phyloP scores from a whole-genome alignment of 2,797 vertebrate species.

The Pelochelys cantorii region DNA sequence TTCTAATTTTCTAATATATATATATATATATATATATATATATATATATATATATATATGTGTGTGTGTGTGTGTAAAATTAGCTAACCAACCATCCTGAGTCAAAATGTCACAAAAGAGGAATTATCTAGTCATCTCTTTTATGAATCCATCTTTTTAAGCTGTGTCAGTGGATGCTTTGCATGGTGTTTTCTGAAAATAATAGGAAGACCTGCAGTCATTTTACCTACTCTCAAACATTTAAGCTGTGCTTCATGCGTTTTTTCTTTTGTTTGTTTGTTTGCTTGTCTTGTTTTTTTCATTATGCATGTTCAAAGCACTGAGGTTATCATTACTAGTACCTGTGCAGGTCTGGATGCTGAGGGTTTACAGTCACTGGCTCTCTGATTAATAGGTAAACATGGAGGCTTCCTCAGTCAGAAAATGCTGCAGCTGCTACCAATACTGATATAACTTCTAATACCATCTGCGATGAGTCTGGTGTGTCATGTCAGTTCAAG shows the following conservation, averaged over 20 bases:
- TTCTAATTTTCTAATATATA: neutral
- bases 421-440: conserved; percentile 53
- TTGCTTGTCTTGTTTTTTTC: neutral
- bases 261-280: neutral
- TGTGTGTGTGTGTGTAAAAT: no score
- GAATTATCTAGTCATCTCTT: neutral
- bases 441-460: neutral
- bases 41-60: no score
- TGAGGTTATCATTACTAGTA: neutral
- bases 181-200: neutral
- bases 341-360: neutral
- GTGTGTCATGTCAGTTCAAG: neutral
- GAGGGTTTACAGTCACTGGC: neutral
- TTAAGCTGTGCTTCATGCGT: neutral
- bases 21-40: no score
- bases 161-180: neutral
- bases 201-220: neutral
- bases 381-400: conserved; percentile 2
- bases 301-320: neutral
- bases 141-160: neutral
- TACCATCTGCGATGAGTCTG: neutral
- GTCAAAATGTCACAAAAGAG: neutral
- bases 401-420: conserved; percentile 38
- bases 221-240: neutral
- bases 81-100: neutral